Conservation (phyloP, 2,113 vertebrate species). For the Mus pahari region DNA sequence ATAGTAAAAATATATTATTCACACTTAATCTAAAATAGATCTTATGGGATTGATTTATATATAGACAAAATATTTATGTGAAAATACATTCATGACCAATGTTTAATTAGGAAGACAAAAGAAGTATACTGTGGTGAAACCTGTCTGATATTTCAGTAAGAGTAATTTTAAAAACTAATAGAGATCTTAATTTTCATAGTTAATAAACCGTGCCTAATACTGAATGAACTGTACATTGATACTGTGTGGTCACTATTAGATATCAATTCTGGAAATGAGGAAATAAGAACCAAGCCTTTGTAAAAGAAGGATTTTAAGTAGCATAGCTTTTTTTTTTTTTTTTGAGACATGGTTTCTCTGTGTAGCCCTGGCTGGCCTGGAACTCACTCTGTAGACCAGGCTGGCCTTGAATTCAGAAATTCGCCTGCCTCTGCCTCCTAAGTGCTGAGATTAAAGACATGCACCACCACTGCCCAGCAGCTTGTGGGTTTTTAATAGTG, state of each 20-base stretch:
- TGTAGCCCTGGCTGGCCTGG: too few relatives aligned
- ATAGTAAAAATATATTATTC: conserved; percentile 22
- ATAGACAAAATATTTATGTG: conserved; percentile 41
- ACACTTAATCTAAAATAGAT: conserved; percentile 50
- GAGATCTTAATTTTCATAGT: not conserved
- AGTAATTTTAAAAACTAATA: conserved; percentile 36
- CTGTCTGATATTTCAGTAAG: not conserved
- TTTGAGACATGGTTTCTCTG: too few relatives aligned
- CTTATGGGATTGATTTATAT: conserved; percentile 17
- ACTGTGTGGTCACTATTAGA: not conserved
- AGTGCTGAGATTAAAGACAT: too few relatives aligned
- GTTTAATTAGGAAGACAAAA: conserved; percentile 39
- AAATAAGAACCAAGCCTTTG: not conserved
- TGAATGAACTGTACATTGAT: conserved; percentile 28
- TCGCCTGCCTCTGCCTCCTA: too few relatives aligned
- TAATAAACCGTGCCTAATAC: conserved; percentile 34
- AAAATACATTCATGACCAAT: not conserved
- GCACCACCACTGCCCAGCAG: too few relatives aligned
- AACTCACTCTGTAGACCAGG: too few relatives aligned
- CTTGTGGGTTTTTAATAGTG: conserved; percentile 34
- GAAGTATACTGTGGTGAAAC: conserved; percentile 39
- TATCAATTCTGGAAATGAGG: conserved; percentile 14
- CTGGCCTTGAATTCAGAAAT: too few relatives aligned
- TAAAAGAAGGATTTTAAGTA: conserved; percentile 28
- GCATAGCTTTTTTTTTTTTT: conserved; percentile 25